Percentiles rank a stretch among this genome's conserved stretches.
These are phyloP conservation scores for Plemyria rubiginata DNA, from an alignment of 2,888 invertebrate species.

Conservation along the genomic window DNA sequence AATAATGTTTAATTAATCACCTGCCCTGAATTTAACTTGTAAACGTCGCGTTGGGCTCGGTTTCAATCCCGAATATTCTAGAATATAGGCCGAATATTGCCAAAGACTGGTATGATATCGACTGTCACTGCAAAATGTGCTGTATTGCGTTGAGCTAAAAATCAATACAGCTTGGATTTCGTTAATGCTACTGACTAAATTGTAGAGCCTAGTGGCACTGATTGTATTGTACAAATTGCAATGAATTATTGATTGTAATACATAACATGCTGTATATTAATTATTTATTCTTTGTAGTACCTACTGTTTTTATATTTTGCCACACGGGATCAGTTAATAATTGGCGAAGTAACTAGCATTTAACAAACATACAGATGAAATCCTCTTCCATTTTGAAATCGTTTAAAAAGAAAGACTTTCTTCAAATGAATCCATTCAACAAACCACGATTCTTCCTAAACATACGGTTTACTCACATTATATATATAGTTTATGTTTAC, in stretches of 20 bases:
- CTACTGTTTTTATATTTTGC: too few relatives aligned
- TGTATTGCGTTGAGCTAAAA: not conserved
- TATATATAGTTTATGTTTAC: not conserved
- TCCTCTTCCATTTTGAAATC: too few relatives aligned
- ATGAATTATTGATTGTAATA: too few relatives aligned
- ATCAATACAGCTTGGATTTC: not conserved
- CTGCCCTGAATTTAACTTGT: constrained; percentile 19
- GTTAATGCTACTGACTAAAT: not conserved
- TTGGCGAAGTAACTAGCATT: too few relatives aligned
- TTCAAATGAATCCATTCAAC: too few relatives aligned
- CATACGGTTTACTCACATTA: too few relatives aligned
- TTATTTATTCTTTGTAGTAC: too few relatives aligned
- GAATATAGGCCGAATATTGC: constrained; percentile 1
- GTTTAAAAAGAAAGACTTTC: too few relatives aligned
- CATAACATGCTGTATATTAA: too few relatives aligned
- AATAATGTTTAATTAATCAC: constrained; percentile 31
- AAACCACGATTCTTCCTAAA: too few relatives aligned
- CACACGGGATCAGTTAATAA: too few relatives aligned
- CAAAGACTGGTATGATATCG: not conserved
- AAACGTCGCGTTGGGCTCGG: constrained; percentile 1
- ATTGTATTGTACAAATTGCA: not conserved
- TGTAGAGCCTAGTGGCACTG: not conserved
- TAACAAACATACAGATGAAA: too few relatives aligned
- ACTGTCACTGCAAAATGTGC: not conserved
- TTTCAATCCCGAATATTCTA: constrained; percentile 9